Percentiles rank a stretch among this genome's conserved stretches.
phyloP scores from a whole-genome alignment of 53 echinoderm and acorn worm genomes.

The Actinopyga echinites region DNA sequence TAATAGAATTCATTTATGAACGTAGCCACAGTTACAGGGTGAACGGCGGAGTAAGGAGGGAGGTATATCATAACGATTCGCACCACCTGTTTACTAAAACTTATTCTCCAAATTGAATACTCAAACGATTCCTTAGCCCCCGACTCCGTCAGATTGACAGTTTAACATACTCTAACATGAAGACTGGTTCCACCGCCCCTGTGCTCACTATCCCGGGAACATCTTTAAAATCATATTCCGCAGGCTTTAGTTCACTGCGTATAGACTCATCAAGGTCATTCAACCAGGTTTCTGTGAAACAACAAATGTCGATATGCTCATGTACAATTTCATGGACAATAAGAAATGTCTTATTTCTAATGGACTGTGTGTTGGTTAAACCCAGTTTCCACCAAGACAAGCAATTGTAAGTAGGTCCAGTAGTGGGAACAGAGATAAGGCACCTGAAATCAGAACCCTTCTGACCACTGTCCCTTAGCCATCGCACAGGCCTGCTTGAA shows the following conservation, averaged over 20 bases:
- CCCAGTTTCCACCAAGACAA: background rate
- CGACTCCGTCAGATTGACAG: background rate
- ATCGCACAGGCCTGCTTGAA: too few relatives aligned
- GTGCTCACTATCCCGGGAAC: too few relatives aligned
- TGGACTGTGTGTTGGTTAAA: background rate
- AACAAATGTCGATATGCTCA: background rate
- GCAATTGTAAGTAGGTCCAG: background rate
- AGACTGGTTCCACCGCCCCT: too few relatives aligned
- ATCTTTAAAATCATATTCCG: too few relatives aligned
- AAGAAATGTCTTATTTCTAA: background rate
- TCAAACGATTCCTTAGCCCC: background rate
- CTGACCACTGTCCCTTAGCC: too few relatives aligned
- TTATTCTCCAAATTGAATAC: background rate
- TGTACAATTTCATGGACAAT: background rate
- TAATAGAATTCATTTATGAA: constrained; percentile 40
- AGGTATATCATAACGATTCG: constrained; percentile 29
- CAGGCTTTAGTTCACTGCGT: background rate
- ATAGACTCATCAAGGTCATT: background rate
- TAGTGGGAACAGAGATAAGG: background rate
- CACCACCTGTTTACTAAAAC: too few relatives aligned
- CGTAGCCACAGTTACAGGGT: background rate
- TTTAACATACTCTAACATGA: too few relatives aligned
- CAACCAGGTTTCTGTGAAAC: background rate
- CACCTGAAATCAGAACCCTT: background rate
- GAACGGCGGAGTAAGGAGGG: constrained; percentile 28